Evolutionary conservation across 2,113 vertebrate genomes (phyloP).

Genomic region (Dolichallabes microphthalmus): DNA sequence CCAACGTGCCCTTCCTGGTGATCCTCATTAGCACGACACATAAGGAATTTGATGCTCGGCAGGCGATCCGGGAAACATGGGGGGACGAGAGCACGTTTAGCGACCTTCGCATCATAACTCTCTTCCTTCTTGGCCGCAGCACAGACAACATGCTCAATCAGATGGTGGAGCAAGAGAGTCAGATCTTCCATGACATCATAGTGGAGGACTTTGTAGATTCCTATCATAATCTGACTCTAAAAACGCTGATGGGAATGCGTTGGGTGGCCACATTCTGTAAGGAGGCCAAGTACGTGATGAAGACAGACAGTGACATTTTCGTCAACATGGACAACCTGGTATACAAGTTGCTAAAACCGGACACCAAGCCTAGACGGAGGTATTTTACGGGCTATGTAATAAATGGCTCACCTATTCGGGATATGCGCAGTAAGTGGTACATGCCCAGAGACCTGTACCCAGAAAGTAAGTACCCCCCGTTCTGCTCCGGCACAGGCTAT

Average conservation of each 20-base stretch:
- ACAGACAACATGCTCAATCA: constrained; percentile 87
- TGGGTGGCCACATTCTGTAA: constrained; percentile 96
- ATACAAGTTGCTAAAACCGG: constrained; percentile 94
- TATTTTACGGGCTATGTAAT: constrained; percentile 98
- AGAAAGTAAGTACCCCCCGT: constrained; percentile 93
- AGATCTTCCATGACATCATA: constrained; percentile 97
- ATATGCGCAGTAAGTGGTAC: constrained; percentile 99
- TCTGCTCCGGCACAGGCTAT: constrained; percentile 97
- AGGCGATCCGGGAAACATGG: constrained; percentile 97
- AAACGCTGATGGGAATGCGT: constrained; percentile 97
- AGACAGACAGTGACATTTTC: constrained; percentile 99
- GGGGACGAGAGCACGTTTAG: constrained; percentile 92
- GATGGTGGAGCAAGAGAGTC: constrained; percentile 99
- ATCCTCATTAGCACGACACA: constrained; percentile 97
- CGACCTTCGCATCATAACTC: constrained; percentile 85
- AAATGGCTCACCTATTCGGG: constrained; percentile 92
- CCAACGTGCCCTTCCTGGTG: constrained; percentile 84
- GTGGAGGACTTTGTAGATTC: constrained; percentile 97
- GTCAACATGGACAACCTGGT: constrained; percentile 99
- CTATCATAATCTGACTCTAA: constrained; percentile 97
- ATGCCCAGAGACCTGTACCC: constrained; percentile 97
- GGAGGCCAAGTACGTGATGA: constrained; percentile 97
- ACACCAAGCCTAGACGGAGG: constrained; percentile 89
- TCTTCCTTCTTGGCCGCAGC: constrained; percentile 94
- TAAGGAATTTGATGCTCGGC: constrained; percentile 96